Percentiles rank a stretch among this genome's conserved stretches.
phyloP scores from a whole-genome alignment of 2,797 vertebrate genomes.

The Hoplostethus atlanticus region DNA sequence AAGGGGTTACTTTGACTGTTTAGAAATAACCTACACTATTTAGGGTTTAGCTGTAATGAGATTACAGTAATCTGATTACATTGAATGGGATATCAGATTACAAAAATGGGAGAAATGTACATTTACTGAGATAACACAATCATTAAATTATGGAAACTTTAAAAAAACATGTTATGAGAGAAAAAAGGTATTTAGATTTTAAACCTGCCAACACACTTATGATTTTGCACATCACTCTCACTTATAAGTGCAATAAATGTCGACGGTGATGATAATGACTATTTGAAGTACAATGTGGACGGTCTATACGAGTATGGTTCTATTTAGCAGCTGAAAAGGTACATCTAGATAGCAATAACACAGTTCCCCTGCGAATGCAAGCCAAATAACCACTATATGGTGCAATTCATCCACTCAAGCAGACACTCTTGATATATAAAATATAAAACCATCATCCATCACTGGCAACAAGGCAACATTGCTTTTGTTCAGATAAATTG shows the following conservation, averaged over 20 bases:
- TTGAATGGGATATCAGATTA: not conserved
- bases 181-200: not conserved
- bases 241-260: too few relatives aligned
- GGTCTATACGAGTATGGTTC: too few relatives aligned
- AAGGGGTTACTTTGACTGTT: not conserved
- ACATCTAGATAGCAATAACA: not conserved
- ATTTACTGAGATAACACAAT: not conserved
- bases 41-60: not conserved
- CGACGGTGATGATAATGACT: too few relatives aligned
- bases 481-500: slow-evolving; percentile 47
- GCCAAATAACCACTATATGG: not conserved
- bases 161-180: not conserved
- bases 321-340: not conserved
- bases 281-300: too few relatives aligned
- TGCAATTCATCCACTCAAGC: not conserved
- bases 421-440: slow-evolving; percentile 32
- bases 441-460: slow-evolving; percentile 39
- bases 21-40: not conserved
- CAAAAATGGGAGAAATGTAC: not conserved
- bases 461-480: slow-evolving; percentile 17
- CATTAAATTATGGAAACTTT: not conserved
- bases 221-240: not conserved
- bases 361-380: slow-evolving; percentile 3
- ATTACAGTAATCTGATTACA: too few relatives aligned
- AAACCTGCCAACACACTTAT: not conserved